These are phyloP conservation scores for Homarus gammarus DNA, from an alignment of 2,888 invertebrate genomes.

Conservation along the genomic window DNA sequence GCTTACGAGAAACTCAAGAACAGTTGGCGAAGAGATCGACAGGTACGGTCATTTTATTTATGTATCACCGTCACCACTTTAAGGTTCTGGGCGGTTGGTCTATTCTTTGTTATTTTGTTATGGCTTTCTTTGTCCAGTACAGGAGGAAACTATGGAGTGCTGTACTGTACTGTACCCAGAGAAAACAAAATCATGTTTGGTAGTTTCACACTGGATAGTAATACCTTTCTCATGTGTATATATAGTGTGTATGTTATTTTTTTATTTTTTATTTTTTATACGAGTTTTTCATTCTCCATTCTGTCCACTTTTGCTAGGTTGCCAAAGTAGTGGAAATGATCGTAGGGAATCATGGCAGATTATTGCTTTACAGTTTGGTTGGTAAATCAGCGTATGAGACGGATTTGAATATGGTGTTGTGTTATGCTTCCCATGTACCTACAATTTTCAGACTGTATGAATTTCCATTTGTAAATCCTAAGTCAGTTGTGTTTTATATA, in stretches of 20 bases:
- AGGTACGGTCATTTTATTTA: too few species aligned
- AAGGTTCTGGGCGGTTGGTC: too few species aligned
- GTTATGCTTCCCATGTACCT: constrained; percentile 44
- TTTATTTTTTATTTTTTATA: neutral
- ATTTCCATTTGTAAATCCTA: constrained; percentile 47
- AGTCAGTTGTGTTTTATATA: constrained; percentile 62
- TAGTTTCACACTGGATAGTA: too few species aligned
- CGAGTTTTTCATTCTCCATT: neutral
- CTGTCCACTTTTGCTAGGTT: neutral
- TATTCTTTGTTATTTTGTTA: too few species aligned
- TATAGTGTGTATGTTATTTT: neutral
- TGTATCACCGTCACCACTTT: too few species aligned
- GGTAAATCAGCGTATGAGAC: neutral
- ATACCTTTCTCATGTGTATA: neutral
- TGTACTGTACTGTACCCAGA: too few species aligned
- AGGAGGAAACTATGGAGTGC: too few species aligned
- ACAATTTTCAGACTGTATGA: constrained; percentile 45
- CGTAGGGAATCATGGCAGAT: neutral
- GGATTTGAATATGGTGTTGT: constrained; percentile 12
- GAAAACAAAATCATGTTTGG: too few species aligned
- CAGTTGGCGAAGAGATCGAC: too few species aligned
- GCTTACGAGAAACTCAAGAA: too few species aligned
- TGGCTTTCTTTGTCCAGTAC: too few species aligned
- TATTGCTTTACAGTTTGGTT: constrained; percentile 10
- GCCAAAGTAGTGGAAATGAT: neutral